Percentiles rank a stretch among this genome's conserved stretches.
These are phyloP conservation scores for Drosophila pegasa DNA, from an alignment of 2,888 invertebrate genomes.

Conservation along the genomic window DNA sequence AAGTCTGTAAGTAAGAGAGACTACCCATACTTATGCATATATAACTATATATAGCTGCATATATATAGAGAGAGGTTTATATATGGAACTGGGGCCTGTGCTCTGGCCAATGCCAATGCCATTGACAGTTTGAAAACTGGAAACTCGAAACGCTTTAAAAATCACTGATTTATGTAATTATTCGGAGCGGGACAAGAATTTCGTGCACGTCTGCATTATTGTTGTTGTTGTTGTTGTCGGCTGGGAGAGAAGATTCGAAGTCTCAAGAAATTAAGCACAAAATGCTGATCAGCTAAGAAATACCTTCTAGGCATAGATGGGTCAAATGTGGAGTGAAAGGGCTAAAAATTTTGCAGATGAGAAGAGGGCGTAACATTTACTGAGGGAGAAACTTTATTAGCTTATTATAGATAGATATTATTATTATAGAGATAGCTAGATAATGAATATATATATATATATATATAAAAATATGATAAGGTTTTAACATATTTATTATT, in stretches of 20 bases:
- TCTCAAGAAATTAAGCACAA: background rate
- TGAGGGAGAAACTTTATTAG: background rate
- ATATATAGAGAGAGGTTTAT: conserved; percentile 6
- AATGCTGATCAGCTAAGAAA: conserved; percentile 3
- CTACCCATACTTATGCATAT: background rate
- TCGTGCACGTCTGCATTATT: conserved; percentile 54
- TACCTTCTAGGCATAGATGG: conserved; percentile 11
- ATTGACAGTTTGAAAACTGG: conserved; percentile 77
- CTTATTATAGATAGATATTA: too few species aligned
- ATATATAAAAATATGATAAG: too few species aligned
- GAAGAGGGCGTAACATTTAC: too few species aligned
- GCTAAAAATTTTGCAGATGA: background rate
- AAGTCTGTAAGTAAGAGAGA: conserved; percentile 10
- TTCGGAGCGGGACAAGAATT: conserved; percentile 77
- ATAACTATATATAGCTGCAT: background rate
- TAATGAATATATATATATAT: too few species aligned
- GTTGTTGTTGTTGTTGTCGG: conserved; percentile 21
- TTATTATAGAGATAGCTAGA: too few species aligned
- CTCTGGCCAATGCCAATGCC: conserved; percentile 35
- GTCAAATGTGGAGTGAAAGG: too few species aligned
- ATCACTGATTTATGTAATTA: conserved; percentile 82
- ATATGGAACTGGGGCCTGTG: conserved; percentile 17
- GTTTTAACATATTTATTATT: too few species aligned
- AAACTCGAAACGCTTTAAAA: conserved; percentile 81
- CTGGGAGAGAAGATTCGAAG: conserved; percentile 5